A percentile compares a stretch with the other conserved stretches of the same genome.
phyloP scores from a whole-genome alignment of 2,888 invertebrate species.

The Volucella zonaria region DNA sequence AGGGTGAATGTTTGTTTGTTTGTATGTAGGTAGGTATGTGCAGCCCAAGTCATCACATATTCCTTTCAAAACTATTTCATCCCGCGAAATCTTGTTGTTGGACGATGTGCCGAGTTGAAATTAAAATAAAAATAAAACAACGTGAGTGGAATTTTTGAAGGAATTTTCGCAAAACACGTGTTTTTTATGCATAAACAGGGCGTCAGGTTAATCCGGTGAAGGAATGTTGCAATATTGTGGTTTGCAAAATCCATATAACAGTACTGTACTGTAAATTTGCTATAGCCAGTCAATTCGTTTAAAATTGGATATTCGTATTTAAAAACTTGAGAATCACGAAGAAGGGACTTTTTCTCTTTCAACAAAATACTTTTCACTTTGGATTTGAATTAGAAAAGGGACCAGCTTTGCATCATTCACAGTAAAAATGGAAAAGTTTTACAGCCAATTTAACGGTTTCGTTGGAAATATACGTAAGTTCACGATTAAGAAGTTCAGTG shows the following conservation, averaged over 20 bases:
- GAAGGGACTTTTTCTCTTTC: too few relatives aligned
- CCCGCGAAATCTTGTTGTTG: slow-evolving; percentile 64
- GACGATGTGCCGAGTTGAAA: slow-evolving; percentile 48
- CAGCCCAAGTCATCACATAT: slow-evolving; percentile 23
- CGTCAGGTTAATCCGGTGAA: slow-evolving; percentile 7
- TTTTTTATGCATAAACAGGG: slow-evolving; percentile 60
- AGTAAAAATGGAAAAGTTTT: too few relatives aligned
- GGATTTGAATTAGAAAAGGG: too few relatives aligned
- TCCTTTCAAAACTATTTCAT: slow-evolving; percentile 62
- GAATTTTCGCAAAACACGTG: slow-evolving; percentile 67
- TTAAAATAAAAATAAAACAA: slow-evolving; percentile 54
- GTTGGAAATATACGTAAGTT: too few relatives aligned
- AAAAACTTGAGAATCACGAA: too few relatives aligned
- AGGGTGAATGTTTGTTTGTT: slow-evolving; percentile 36
- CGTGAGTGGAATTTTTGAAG: slow-evolving; percentile 48
- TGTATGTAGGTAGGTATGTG: slow-evolving; percentile 48
- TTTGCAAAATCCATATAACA: not conserved
- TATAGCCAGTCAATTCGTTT: too few relatives aligned
- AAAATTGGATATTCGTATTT: too few relatives aligned
- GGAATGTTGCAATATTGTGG: slow-evolving; percentile 39
- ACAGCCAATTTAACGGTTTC: too few relatives aligned
- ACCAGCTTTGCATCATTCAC: too few relatives aligned
- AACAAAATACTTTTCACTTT: too few relatives aligned
- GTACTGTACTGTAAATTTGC: too few relatives aligned
- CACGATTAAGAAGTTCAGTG: too few relatives aligned